Conservation (phyloP, 2,888 invertebrate species). For the Andrena haemorrhoa region DNA sequence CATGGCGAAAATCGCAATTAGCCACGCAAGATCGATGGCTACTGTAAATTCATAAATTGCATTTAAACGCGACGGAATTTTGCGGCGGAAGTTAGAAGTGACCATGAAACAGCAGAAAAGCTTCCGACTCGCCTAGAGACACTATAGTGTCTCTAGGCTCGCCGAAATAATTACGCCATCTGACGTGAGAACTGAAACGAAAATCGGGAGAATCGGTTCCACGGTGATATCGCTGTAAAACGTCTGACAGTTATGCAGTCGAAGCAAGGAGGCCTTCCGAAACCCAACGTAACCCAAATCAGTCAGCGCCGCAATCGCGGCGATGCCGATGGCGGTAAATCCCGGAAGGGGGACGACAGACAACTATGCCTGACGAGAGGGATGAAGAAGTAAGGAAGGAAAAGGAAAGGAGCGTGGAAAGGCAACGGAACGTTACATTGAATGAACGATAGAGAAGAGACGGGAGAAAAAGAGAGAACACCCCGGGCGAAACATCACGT, state of each 20-base stretch:
- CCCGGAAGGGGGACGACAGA: slow-evolving; percentile 49
- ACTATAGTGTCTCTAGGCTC: too few species aligned
- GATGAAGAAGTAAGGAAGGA: slow-evolving; percentile 36
- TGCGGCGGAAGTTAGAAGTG: not conserved
- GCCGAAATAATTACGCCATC: not conserved
- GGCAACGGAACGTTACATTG: slow-evolving; percentile 32
- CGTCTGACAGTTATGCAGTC: slow-evolving; percentile 10
- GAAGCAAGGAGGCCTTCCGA: slow-evolving; percentile 10
- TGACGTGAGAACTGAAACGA: slow-evolving; percentile 1
- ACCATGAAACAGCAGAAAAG: not conserved
- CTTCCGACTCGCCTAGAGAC: not conserved
- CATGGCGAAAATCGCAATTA: slow-evolving; percentile 48
- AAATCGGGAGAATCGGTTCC: slow-evolving; percentile 25
- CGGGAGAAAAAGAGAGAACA: slow-evolving; percentile 38
- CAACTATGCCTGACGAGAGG: slow-evolving; percentile 19
- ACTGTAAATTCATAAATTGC: slow-evolving; percentile 52
- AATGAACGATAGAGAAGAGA: slow-evolving; percentile 5
- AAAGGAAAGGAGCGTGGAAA: slow-evolving; percentile 50
- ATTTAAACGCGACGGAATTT: slow-evolving; percentile 24
- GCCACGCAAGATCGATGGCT: slow-evolving; percentile 44
- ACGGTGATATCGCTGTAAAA: slow-evolving; percentile 48
- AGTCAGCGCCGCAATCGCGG: slow-evolving; percentile 64
- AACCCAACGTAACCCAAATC: slow-evolving; percentile 70
- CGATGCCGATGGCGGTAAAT: slow-evolving; percentile 61
- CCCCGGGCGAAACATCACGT: slow-evolving; percentile 70